Base-by-base conservation (phyloP, 2,113 vertebrate species). In the Fregetta grallaria region DNA sequence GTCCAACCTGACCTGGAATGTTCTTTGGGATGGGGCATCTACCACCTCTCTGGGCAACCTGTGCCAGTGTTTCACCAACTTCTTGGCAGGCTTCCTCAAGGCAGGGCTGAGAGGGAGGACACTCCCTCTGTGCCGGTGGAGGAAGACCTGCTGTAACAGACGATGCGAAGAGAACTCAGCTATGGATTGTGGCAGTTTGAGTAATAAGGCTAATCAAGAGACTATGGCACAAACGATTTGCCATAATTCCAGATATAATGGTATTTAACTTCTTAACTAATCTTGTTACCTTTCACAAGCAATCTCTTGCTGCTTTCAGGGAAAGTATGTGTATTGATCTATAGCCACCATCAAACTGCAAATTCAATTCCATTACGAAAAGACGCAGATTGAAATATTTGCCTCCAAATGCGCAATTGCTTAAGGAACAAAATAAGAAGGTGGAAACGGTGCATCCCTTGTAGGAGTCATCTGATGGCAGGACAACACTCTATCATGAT, bases 261-360 rank as follows among this genome's bases (percentile, higher is more conserved):
- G 45, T 16, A 50, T 90, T 87, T 83, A 96, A 61, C 62, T 86
- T 61, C 66, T 71, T 75, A 50, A 83, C 68, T 66, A 83, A 92
- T 67, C 77, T 78, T 4, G 9, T 92, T 90, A 63, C 62, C 67
- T 87, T 70, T 65, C 67, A 32, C 52, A 92, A 80, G 77, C 25
- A 38, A 68, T 55, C 52, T 82, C 53, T 40, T 44, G 68, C 92
- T 84, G 86, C 38, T 92, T 80, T 61, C 72, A 66, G 67, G 86
- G 77, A 29, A 90, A 70, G 62, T 21, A 16, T 38, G 56, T 38
- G 56, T 38, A 67, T 72, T 66, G 90, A 94, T 80, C 77, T 80
- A 36, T 9, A 66, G 68, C 34, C 7, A 0, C 40, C 92, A 75
- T 42, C 77, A 70, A 90, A 10, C 52, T 45, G 68, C 77, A 87